phyloP scores from a whole-genome alignment of 2,888 invertebrate genomes.

The Agrotis segetum region DNA sequence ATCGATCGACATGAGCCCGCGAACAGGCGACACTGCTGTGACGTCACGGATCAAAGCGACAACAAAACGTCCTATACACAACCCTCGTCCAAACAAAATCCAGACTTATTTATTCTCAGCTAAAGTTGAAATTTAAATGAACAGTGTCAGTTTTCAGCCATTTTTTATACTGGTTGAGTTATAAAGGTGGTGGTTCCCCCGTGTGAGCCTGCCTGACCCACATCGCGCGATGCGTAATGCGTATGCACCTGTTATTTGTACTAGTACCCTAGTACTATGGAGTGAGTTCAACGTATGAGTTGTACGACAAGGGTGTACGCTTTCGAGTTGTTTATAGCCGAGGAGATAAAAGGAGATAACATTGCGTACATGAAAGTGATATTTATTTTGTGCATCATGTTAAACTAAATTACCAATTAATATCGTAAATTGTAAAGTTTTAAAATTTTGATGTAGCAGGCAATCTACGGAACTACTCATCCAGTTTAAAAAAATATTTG shows the following conservation, averaged over 20 bases:
- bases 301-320: constrained; percentile 11
- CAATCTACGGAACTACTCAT: too few relatives aligned
- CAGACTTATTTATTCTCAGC: constrained; percentile 14
- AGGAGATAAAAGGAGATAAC: not conserved
- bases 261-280: constrained; percentile 56
- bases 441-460: too few relatives aligned
- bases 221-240: constrained; percentile 84
- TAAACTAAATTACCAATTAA: not conserved
- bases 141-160: constrained; percentile 9
- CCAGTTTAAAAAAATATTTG: too few relatives aligned
- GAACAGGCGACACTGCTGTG: constrained; percentile 83
- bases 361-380: not conserved
- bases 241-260: constrained; percentile 80
- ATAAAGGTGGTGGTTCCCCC: constrained; percentile 67
- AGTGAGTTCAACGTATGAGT: constrained; percentile 65
- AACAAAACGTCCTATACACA: constrained; percentile 43
- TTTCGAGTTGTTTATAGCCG: constrained; percentile 5
- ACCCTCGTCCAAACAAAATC: constrained; percentile 34
- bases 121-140: constrained; percentile 46
- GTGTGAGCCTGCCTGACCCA: constrained; percentile 85
- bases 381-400: not conserved
- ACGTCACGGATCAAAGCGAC: constrained; percentile 78
- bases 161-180: constrained; percentile 54
- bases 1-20: constrained; percentile 82
- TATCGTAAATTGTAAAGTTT: too few relatives aligned